phyloP scores from a whole-genome alignment of 1,140 invertebrate genomes.

The Hyposmocoma kahamanoa region DNA sequence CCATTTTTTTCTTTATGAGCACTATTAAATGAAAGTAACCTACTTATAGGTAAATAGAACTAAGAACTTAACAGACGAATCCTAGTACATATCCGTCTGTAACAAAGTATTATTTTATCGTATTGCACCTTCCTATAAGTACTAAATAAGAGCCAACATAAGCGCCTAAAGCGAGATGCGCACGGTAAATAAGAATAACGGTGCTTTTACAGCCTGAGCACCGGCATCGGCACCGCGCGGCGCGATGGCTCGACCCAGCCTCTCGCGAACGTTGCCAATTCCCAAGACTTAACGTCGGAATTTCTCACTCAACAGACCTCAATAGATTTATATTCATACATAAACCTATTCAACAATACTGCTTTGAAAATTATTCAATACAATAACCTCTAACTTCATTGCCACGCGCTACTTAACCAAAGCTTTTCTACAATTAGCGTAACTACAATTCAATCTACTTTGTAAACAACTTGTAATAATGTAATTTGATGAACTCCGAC shows the following conservation, averaged over 20 bases:
- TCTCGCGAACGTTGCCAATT: conserved; percentile 65
- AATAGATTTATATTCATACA: conserved; percentile 33
- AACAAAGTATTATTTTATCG: too few species aligned
- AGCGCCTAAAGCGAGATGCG: conserved; percentile 61
- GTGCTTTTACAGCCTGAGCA: conserved; percentile 61
- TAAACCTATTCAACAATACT: background rate
- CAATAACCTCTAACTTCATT: conserved; percentile 23
- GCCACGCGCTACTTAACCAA: conserved; percentile 11
- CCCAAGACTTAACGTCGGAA: conserved; percentile 62
- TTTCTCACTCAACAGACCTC: conserved; percentile 60
- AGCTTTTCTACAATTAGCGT: too few species aligned
- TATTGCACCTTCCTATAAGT: too few species aligned
- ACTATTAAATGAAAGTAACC: too few species aligned
- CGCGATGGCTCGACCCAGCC: conserved; percentile 21
- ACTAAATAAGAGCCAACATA: conserved; percentile 44
- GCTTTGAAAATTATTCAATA: conserved; percentile 8
- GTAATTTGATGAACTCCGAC: too few species aligned
- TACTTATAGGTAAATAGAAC: too few species aligned
- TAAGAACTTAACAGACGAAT: too few species aligned
- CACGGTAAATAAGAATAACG: conserved; percentile 70
- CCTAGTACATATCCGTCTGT: too few species aligned
- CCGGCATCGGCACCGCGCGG: conserved; percentile 26
- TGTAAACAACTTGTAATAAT: too few species aligned
- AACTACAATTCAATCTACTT: too few species aligned
- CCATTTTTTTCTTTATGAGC: too few species aligned